These are phyloP conservation scores for Alloplasta piceator DNA, from an alignment of 2,888 invertebrate genomes.

Conservation along the genomic window DNA sequence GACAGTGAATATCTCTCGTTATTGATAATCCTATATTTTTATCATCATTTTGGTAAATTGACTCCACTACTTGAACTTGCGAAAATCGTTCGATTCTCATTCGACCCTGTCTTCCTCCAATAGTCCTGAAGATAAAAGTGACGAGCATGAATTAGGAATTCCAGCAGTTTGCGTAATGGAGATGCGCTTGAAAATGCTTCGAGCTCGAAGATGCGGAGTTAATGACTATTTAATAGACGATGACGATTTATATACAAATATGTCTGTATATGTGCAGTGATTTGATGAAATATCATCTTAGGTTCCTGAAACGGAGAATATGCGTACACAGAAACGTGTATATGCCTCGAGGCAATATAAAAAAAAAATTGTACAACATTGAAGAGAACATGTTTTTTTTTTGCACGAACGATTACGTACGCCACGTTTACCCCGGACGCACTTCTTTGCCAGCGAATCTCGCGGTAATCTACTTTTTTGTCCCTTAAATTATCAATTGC, in stretches of 20 bases:
- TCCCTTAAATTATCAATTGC: slow-evolving; percentile 42
- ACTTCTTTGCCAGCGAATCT: neutral
- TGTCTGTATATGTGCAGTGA: slow-evolving; percentile 1
- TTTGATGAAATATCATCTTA: slow-evolving; percentile 29
- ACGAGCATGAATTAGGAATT: slow-evolving; percentile 13
- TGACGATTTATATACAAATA: neutral
- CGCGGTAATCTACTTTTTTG: slow-evolving; percentile 44
- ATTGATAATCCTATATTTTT: no score
- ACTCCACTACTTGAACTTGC: neutral
- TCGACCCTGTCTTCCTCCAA: neutral
- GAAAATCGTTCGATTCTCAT: neutral
- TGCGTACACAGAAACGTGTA: neutral
- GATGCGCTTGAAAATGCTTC: slow-evolving; percentile 40
- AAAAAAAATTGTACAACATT: slow-evolving; percentile 27
- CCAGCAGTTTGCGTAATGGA: slow-evolving; percentile 6
- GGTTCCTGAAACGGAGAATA: slow-evolving; percentile 3
- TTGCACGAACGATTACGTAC: slow-evolving; percentile 11
- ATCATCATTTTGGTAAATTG: no score
- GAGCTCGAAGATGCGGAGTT: slow-evolving; percentile 24
- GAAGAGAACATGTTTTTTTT: slow-evolving; percentile 19
- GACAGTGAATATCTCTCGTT: no score
- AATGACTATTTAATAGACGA: slow-evolving; percentile 57
- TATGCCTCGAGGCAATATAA: slow-evolving; percentile 38
- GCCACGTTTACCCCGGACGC: neutral
- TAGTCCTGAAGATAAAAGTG: slow-evolving; percentile 10